These are phyloP conservation scores for Allobates femoralis DNA, from an alignment of 2,797 vertebrate species.

Conservation along the genomic window DNA sequence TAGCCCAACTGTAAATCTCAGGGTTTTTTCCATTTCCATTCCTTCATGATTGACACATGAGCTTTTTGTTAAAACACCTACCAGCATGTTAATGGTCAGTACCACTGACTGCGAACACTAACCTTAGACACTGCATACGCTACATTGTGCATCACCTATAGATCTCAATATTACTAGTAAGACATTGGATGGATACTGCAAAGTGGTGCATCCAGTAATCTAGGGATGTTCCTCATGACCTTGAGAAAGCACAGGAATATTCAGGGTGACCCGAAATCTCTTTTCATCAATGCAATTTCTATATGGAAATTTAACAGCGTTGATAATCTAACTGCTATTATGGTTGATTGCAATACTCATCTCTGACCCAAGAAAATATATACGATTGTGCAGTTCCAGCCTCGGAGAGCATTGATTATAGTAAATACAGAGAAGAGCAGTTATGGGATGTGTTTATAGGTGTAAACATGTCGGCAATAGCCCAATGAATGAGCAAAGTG, in stretches of 20 bases:
- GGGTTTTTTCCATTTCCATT: slow-evolving; percentile 52
- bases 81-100: slow-evolving; percentile 30
- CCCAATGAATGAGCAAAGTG: too few relatives aligned
- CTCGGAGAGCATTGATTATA: background rate
- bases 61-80: slow-evolving; percentile 53
- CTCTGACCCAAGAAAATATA: background rate
- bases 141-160: slow-evolving; percentile 19
- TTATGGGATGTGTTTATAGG: background rate
- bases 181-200: slow-evolving; percentile 11
- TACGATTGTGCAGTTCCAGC: background rate
- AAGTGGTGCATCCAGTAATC: background rate
- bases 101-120: background rate
- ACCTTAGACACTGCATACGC: background rate
- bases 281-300: background rate
- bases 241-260: slow-evolving; percentile 27
- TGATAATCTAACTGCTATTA: background rate
- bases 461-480: too few relatives aligned
- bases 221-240: slow-evolving; percentile 21
- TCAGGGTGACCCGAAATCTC: background rate
- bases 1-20: slow-evolving; percentile 56
- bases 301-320: background rate
- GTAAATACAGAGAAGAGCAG: background rate
- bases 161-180: slow-evolving; percentile 7
- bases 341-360: background rate
- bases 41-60: slow-evolving; percentile 57